Conservation (phyloP, 2,113 vertebrate species). For the Lophotis ruficrista region DNA sequence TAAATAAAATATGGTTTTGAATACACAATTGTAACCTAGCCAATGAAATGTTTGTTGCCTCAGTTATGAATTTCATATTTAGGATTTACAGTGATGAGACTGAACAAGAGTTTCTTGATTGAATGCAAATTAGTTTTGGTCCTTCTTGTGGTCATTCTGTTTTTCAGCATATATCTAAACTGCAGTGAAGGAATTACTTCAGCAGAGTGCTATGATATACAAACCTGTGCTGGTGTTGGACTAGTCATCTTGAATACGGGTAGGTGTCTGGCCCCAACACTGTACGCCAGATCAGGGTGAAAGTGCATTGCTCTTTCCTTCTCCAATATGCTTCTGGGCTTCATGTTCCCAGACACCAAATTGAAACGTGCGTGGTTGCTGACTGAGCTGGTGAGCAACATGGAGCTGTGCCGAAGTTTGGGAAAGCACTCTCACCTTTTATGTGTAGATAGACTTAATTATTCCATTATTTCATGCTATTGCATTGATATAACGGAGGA, state of each 20-base stretch:
- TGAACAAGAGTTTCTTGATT: background rate
- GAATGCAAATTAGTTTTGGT: background rate
- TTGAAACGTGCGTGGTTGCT: background rate
- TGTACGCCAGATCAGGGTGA: fast-evolving
- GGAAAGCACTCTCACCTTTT: background rate
- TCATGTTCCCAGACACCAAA: too few species aligned
- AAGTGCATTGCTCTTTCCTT: fast-evolving
- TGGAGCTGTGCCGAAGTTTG: background rate
- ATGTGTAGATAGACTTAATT: background rate
- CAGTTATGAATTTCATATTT: background rate
- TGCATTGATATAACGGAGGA: background rate
- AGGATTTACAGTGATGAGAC: background rate
- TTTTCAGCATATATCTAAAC: background rate
- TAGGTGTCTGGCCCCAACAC: background rate
- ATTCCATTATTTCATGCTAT: background rate
- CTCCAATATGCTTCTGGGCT: fast-evolving
- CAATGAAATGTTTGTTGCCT: background rate
- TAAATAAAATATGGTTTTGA: background rate
- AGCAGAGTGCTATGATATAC: fast-evolving
- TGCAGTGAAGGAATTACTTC: background rate
- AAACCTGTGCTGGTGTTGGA: background rate
- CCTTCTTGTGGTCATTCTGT: background rate
- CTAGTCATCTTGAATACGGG: background rate
- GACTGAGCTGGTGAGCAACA: background rate
- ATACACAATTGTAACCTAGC: background rate